Base-by-base conservation (phyloP, 2,888 invertebrate species). In the Athetis lepigone region DNA sequence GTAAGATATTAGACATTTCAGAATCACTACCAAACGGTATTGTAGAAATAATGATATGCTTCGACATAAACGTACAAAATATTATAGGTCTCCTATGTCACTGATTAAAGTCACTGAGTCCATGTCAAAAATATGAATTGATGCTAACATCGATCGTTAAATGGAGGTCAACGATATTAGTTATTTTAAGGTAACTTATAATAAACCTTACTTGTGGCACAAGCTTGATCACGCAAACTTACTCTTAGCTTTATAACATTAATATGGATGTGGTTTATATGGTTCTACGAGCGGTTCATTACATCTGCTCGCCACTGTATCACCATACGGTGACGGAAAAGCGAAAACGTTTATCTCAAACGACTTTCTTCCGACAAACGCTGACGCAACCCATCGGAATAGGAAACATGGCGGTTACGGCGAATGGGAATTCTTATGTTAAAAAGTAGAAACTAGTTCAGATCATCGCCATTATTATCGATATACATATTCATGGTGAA, bases 351-450 rank as follows among this genome's bases (percentile, higher is more conserved):
- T 66, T 75, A 81, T 80, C 66, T 76, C 69, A 77, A 80, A 77
- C 75, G 77, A 82, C 86, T 87, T 84, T 87, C 87, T 81, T 87
- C 80, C 75, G 77, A 74, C 64, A 65, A 73, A 63, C 42, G 51
- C 66, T 88, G 84, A 87, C 79, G 84, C 68, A 88, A 88, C 76
- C 27, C 33, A 76, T 78, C 67, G 61, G 71, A 75, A 73, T 71
- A 77, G 77, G 79, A 75, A 81, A 77, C 68, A 63, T 65, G 54
- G 36, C 27, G 7, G 40, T 75, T 66, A 69, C 69, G 56, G 63
- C 50, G 55, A 77, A 76, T 78, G 62, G 52, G 72, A 79, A 74
- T 79, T 80, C 73, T 75, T 75, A 81, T 68, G 67, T 73, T 75
- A 81, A 85, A 80, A 58, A 67, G 58, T 58, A 70, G 65, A 77